Conservation (phyloP, 1,140 invertebrate species). For the Zaprionus tsacasi region DNA sequence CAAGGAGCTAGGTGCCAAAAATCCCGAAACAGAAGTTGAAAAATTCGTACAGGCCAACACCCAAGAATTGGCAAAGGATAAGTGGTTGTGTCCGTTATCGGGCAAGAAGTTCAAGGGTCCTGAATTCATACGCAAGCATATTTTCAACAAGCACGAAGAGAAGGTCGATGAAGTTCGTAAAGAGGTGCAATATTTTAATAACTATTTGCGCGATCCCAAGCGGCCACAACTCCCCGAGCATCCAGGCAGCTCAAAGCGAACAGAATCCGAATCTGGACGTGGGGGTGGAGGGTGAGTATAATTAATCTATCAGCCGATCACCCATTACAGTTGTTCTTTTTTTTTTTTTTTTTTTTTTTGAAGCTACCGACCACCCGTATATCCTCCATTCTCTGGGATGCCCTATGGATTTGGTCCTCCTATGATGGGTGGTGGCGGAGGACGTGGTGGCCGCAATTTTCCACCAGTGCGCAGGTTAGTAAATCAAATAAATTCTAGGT, state of each 20-base stretch:
- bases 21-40: slow-evolving; percentile 95
- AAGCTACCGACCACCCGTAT: slow-evolving; percentile 70
- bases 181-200: slow-evolving; percentile 99
- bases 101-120: slow-evolving; percentile 99
- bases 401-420: slow-evolving; percentile 76
- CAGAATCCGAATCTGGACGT: slow-evolving; percentile 84
- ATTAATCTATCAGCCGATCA: not conserved
- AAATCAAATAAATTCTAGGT: not conserved
- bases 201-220: slow-evolving; percentile 97
- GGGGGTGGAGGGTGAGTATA: slow-evolving; percentile 84
- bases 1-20: slow-evolving; percentile 94
- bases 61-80: slow-evolving; percentile 97
- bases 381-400: slow-evolving; percentile 68
- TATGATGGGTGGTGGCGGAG: slow-evolving; percentile 66
- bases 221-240: slow-evolving; percentile 96
- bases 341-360: not conserved
- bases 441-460: slow-evolving; percentile 77
- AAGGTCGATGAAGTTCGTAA: slow-evolving; percentile 98
- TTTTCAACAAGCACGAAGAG: slow-evolving; percentile 98
- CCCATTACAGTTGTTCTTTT: not conserved
- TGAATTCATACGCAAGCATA: slow-evolving; percentile 99
- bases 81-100: slow-evolving; percentile 99
- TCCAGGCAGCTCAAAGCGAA: slow-evolving; percentile 85
- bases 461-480: slow-evolving; percentile 77
- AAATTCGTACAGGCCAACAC: slow-evolving; percentile 97